These are phyloP conservation scores for Poecilia gillii DNA, from an alignment of 2,797 vertebrate species.

Conservation along the genomic window DNA sequence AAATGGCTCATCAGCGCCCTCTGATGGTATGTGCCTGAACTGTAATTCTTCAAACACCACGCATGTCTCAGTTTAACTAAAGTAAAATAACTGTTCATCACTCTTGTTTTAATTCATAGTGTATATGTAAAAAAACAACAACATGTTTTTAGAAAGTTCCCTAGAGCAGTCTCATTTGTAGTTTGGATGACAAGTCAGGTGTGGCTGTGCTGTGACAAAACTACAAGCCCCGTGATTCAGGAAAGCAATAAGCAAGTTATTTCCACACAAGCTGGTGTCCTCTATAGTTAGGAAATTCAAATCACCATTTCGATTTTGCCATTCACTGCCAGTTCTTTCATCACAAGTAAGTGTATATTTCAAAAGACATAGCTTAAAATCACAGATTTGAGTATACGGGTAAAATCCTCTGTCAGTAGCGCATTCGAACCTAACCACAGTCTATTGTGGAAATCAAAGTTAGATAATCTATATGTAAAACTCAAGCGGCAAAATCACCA, in stretches of 20 bases:
- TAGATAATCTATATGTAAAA: not conserved
- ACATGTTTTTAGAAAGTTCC: not conserved
- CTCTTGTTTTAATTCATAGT: not conserved
- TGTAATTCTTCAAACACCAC: conserved; percentile 19
- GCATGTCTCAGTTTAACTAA: conserved; percentile 9
- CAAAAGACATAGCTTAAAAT: not conserved
- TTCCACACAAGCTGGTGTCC: not conserved
- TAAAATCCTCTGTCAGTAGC: not conserved
- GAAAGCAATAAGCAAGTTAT: not conserved
- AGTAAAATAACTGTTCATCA: conserved; percentile 7
- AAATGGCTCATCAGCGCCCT: conserved; percentile 47
- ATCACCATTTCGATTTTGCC: not conserved
- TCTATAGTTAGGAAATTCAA: not conserved
- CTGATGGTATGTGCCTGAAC: conserved; percentile 44
- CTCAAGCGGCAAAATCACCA: not conserved
- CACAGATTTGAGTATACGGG: not conserved
- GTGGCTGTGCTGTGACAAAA: not conserved
- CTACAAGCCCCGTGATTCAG: not conserved
- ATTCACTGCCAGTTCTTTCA: not conserved
- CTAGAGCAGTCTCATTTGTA: not conserved
- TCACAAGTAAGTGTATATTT: not conserved
- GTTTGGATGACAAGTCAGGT: not conserved
- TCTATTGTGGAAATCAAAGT: not conserved
- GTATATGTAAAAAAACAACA: not conserved
- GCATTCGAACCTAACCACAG: not conserved